Conservation (phyloP, 2,888 invertebrate species). For the Amphiduros pacificus region DNA sequence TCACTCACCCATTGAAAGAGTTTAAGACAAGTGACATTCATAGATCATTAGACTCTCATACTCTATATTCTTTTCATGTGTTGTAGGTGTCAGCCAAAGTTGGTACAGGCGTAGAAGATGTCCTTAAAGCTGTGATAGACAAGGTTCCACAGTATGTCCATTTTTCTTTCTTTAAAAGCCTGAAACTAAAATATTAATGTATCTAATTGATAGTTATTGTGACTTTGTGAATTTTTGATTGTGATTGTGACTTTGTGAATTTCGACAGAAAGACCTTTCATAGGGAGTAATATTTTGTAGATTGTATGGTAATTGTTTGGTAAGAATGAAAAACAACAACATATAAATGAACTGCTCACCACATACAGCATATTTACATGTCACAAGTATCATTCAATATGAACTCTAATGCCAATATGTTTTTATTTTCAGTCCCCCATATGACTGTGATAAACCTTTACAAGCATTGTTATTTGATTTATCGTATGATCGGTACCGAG, state of each 20-base stretch:
- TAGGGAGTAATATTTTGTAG: no score
- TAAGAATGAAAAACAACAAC: no score
- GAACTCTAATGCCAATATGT: no score
- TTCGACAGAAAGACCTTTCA: no score
- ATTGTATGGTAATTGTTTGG: no score
- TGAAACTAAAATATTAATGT: not conserved
- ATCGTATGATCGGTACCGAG: slow-evolving; percentile 84
- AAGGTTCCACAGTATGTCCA: slow-evolving; percentile 70
- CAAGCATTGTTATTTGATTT: slow-evolving; percentile 89
- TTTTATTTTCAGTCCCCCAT: slow-evolving; percentile 49
- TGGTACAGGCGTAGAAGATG: slow-evolving; percentile 78
- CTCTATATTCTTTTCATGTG: no score
- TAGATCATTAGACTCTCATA: no score
- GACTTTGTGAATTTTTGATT: not conserved
- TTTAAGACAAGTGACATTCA: no score
- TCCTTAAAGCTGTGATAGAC: slow-evolving; percentile 78
- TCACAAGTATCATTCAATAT: no score
- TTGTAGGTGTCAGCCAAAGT: slow-evolving; percentile 82
- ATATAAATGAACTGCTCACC: no score
- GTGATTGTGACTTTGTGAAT: not conserved
- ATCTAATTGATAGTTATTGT: not conserved
- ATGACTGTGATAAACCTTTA: slow-evolving; percentile 64
- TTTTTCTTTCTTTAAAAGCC: not conserved
- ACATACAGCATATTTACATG: no score
- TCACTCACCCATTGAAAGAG: no score